Evolutionary conservation across 2,113 vertebrate genomes (phyloP).

Genomic region (Notechis scutatus): DNA sequence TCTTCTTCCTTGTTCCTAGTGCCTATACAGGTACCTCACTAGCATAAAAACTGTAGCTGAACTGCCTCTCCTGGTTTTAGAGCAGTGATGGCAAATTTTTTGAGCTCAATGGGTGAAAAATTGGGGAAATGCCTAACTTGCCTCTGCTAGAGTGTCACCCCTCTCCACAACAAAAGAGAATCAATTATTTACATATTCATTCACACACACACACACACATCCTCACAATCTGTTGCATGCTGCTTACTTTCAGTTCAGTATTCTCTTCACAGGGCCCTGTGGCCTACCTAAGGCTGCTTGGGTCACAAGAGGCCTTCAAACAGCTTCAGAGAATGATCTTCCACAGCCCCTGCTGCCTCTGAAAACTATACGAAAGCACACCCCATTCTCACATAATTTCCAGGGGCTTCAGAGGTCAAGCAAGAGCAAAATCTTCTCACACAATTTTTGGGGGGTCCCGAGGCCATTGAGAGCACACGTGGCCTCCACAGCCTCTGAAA

Average conservation of each 20-base stretch:
- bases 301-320: no score
- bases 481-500: no score
- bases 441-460: no score
- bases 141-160: no score
- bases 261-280: no score
- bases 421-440: no score
- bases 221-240: background rate
- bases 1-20: background rate
- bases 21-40: constrained; percentile 5
- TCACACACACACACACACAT: background rate
- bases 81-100: background rate
- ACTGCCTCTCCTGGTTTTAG: constrained; percentile 18
- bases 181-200: background rate
- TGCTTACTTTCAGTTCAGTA: background rate
- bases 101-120: background rate
- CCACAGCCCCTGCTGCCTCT: no score
- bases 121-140: background rate
- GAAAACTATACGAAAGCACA: background rate
- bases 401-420: background rate
- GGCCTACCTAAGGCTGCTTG: no score
- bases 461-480: no score
- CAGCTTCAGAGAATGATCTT: no score
- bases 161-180: no score
- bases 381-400: background rate
- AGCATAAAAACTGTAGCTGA: constrained; percentile 21